Evolutionary conservation across 2,888 invertebrate species (phyloP).

Genomic region (Acanthosepion esculentum): DNA sequence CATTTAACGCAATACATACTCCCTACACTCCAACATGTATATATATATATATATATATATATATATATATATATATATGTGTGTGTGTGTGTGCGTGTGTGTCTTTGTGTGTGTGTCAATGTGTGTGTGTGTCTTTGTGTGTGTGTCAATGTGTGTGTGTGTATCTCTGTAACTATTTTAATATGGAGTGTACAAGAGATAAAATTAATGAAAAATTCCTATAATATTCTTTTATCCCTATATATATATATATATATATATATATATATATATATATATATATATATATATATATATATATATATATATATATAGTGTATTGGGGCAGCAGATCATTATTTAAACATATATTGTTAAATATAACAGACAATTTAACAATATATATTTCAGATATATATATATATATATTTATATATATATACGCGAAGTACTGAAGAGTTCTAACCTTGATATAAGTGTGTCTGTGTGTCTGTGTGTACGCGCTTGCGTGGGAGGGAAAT

Average conservation of each 20-base stretch:
- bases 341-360: no score
- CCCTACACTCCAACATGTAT: no score
- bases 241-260: neutral
- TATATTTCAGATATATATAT: neutral
- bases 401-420: slow-evolving; percentile 14
- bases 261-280: slow-evolving; percentile 25
- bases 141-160: neutral
- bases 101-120: neutral
- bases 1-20: neutral
- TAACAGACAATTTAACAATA: neutral
- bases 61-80: slow-evolving; percentile 14
- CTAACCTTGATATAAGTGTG: no score
- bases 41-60: neutral
- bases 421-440: no score
- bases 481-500: neutral
- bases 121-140: neutral
- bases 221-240: no score
- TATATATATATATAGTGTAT: neutral
- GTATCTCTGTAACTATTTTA: neutral
- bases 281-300: slow-evolving; percentile 6
- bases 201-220: no score
- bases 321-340: no score
- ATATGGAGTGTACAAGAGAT: no score
- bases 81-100: neutral
- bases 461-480: neutral